These are phyloP conservation scores for Brachionus calyciflorus DNA, from an alignment of 1,140 invertebrate species.

Conservation along the genomic window DNA sequence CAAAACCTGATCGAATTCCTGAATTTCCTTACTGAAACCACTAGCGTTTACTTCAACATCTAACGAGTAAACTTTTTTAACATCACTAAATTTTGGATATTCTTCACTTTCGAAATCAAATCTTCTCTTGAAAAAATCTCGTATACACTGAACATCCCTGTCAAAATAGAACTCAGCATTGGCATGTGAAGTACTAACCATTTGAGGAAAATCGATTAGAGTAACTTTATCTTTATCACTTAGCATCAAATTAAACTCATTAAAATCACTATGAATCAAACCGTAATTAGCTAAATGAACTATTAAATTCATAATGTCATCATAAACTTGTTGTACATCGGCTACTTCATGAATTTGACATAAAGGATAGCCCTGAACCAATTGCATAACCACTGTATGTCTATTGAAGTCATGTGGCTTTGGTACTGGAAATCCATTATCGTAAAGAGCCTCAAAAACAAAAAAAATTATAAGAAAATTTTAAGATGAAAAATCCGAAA, in stretches of 20 bases:
- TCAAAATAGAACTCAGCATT: slow-evolving; percentile 93
- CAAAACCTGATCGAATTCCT: slow-evolving; percentile 67
- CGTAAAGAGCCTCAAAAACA: slow-evolving; percentile 80
- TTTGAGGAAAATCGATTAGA: slow-evolving; percentile 98
- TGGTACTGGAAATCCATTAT: slow-evolving; percentile 87
- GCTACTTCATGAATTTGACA: slow-evolving; percentile 74
- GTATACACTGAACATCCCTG: slow-evolving; percentile 87
- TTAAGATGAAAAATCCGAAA: too few species aligned
- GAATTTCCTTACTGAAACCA: slow-evolving; percentile 80
- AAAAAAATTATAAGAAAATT: too few species aligned
- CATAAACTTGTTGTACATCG: slow-evolving; percentile 78
- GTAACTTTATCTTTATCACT: slow-evolving; percentile 74
- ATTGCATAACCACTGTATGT: slow-evolving; percentile 94
- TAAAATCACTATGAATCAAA: slow-evolving; percentile 97
- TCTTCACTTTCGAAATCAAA: slow-evolving; percentile 86
- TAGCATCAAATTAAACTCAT: slow-evolving; percentile 90
- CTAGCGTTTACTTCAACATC: slow-evolving; percentile 86
- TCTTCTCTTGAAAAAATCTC: slow-evolving; percentile 83
- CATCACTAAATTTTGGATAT: slow-evolving; percentile 78
- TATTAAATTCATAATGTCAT: slow-evolving; percentile 91
- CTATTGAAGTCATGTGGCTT: slow-evolving; percentile 89
- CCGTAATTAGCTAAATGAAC: slow-evolving; percentile 84
- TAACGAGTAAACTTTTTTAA: slow-evolving; percentile 57
- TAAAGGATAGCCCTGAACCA: slow-evolving; percentile 69
- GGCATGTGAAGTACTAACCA: slow-evolving; percentile 87